Evolutionary conservation across 2,113 vertebrate species (phyloP).

Genomic region (Agelaius phoeniceus): DNA sequence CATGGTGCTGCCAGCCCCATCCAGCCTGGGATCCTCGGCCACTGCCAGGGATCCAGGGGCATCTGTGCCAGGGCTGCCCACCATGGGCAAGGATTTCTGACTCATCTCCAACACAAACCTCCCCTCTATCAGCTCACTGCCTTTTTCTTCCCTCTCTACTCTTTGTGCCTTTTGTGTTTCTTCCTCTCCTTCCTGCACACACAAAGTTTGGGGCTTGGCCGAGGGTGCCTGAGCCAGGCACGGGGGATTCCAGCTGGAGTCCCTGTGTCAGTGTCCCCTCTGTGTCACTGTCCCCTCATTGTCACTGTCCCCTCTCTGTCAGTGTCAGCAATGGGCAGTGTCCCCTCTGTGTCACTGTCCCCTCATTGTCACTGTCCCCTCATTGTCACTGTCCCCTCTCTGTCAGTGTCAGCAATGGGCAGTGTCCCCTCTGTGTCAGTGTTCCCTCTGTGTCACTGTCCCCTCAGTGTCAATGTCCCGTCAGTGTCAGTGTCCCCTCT

Average conservation of each 20-base stretch:
- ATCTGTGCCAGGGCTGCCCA: neutral
- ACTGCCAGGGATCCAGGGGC: neutral
- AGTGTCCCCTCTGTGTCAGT: too few relatives aligned
- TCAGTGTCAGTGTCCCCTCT: neutral
- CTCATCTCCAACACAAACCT: neutral
- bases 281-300: too few relatives aligned
- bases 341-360: too few relatives aligned
- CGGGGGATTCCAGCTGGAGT: rapidly evolving
- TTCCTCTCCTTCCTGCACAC: neutral
- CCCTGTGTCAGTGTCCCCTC: neutral
- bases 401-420: too few relatives aligned
- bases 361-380: neutral
- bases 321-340: too few relatives aligned
- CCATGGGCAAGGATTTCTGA: neutral
- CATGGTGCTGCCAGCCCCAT: neutral
- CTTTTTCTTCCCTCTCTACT: neutral
- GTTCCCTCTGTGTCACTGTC: too few relatives aligned
- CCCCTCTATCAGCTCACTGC: neutral
- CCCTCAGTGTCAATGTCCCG: too few relatives aligned
- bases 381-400: too few relatives aligned
- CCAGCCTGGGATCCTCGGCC: neutral
- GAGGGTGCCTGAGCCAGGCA: neutral
- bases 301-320: too few relatives aligned
- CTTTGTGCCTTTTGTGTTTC: neutral
- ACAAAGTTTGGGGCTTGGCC: too few relatives aligned